phyloP scores from a whole-genome alignment of 2,797 vertebrate species.

The Oceanodroma leucorhoa region DNA sequence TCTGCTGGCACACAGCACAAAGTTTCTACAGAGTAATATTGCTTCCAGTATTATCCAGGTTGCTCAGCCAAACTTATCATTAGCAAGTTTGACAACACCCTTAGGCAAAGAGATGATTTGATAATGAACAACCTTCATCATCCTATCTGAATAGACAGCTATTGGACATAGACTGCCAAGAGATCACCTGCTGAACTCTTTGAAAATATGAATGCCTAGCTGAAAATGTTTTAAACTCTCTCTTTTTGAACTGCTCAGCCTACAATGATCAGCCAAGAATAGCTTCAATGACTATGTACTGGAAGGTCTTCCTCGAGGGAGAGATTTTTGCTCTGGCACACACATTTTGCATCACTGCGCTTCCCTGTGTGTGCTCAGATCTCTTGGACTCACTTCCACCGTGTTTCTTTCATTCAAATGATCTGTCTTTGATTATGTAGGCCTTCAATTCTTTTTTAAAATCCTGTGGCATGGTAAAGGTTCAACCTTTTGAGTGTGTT shows the following conservation, averaged over 20 bases:
- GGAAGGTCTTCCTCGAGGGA: not conserved
- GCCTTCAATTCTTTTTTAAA: not conserved
- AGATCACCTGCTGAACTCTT: not conserved
- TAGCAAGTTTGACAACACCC: not conserved
- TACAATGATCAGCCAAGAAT: not conserved
- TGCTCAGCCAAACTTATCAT: not conserved
- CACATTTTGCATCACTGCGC: not conserved
- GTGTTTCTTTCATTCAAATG: not conserved
- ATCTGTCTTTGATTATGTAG: not conserved
- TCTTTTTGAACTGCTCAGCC: not conserved
- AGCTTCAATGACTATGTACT: not conserved
- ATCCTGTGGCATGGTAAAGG: not conserved
- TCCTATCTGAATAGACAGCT: not conserved
- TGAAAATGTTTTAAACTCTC: not conserved
- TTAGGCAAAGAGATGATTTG: slow-evolving; percentile 8
- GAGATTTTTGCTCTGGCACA: not conserved
- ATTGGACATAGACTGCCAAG: not conserved
- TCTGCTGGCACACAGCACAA: not conserved
- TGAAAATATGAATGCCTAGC: not conserved
- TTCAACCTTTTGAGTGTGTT: not conserved
- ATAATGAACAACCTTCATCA: not conserved
- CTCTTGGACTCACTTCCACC: not conserved
- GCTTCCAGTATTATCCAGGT: not conserved
- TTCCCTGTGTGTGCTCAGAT: not conserved
- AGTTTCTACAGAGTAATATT: not conserved